Percentiles rank a stretch among this genome's conserved stretches.
phyloP scores from a whole-genome alignment of 1,140 invertebrate species.

The Metopolophium dirhodum region DNA sequence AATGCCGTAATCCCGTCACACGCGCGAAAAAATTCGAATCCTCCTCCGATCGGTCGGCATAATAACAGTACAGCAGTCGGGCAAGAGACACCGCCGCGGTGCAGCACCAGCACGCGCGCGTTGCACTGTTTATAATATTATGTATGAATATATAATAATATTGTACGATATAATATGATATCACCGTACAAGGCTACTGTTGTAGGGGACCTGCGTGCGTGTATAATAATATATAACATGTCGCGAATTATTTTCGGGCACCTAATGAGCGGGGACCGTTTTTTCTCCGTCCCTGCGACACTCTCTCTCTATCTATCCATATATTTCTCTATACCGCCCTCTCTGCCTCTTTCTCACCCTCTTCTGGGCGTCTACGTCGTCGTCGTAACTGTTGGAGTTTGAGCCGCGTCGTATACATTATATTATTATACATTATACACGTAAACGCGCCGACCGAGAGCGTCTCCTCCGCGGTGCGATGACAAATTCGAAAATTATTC shows the following conservation, averaged over 20 bases:
- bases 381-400: neutral
- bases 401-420: neutral
- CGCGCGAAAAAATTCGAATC: constrained; percentile 36
- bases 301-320: neutral
- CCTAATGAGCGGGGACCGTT: neutral
- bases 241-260: neutral
- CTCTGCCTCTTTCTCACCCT: neutral
- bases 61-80: neutral
- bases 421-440: neutral
- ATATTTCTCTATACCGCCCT: neutral
- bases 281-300: neutral
- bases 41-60: neutral
- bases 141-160: neutral
- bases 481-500: constrained; percentile 57
- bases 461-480: constrained; percentile 11
- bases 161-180: neutral
- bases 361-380: neutral
- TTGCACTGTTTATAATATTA: neutral
- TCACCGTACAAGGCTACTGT: neutral
- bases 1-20: constrained; percentile 49
- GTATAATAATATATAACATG: neutral
- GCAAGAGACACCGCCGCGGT: neutral
- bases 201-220: neutral
- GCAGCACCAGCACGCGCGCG: neutral
- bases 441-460: neutral